Conservation (phyloP, 2,888 invertebrate genomes). For the Malachius bipustulatus region DNA sequence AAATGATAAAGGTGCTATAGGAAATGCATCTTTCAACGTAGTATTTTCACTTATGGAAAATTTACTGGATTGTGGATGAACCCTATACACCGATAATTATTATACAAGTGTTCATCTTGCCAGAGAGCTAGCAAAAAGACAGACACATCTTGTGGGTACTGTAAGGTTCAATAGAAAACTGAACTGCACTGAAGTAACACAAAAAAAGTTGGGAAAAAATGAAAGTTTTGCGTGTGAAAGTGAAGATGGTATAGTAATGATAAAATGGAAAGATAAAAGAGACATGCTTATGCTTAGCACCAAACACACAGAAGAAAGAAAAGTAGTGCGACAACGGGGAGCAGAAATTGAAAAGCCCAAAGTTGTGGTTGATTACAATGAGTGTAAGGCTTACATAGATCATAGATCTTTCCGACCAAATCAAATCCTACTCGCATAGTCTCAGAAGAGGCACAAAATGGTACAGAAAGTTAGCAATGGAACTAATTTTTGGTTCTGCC, state of each 20-base stretch:
- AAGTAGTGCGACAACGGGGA: constrained; percentile 15
- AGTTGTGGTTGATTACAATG: constrained; percentile 26
- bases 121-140: constrained; percentile 3
- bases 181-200: no score
- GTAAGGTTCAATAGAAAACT: no score
- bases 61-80: constrained; percentile 13
- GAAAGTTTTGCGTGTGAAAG: no score
- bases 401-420: constrained; percentile 26
- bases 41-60: constrained; percentile 9
- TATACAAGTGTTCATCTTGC: constrained; percentile 16
- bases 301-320: constrained; percentile 20
- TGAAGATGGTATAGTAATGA: no score
- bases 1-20: constrained; percentile 3
- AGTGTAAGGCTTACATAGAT: constrained; percentile 22
- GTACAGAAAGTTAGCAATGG: constrained; percentile 24
- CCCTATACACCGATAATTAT: constrained; percentile 18
- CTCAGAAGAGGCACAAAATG: constrained; percentile 23
- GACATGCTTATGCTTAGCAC: constrained; percentile 25
- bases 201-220: no score
- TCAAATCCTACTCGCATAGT: constrained; percentile 20
- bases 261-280: constrained; percentile 27
- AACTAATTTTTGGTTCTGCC: constrained; percentile 19
- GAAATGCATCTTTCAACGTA: constrained; percentile 6
- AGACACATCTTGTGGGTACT: constrained; percentile 2
- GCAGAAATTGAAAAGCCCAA: constrained; percentile 16